Percentiles rank a stretch among this genome's conserved stretches.
phyloP scores from a whole-genome alignment of 2,113 vertebrate species.

The Anseranas semipalmata region DNA sequence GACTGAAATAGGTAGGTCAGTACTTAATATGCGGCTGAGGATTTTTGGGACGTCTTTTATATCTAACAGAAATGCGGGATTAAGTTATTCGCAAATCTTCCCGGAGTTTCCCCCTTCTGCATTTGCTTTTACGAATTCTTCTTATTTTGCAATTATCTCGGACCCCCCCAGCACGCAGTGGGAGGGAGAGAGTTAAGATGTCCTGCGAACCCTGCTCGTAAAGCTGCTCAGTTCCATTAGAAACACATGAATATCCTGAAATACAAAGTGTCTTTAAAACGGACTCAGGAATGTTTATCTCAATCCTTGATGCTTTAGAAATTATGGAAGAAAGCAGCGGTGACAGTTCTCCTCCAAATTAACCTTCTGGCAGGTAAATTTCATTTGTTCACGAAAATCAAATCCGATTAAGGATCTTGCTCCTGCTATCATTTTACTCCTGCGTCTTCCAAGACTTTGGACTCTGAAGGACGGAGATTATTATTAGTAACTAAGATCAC shows the following conservation, averaged over 20 bases:
- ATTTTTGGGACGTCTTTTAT: not conserved
- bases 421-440: not conserved
- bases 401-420: conserved; percentile 61
- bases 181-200: conserved; percentile 81
- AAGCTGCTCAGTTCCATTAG: conserved; percentile 83
- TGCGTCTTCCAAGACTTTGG: not conserved
- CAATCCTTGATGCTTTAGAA: conserved; percentile 55
- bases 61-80: not conserved
- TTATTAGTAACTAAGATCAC: conserved; percentile 29
- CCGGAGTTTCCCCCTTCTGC: not conserved
- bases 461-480: not conserved
- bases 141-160: conserved; percentile 59
- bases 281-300: conserved; percentile 70
- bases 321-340: conserved; percentile 47
- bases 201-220: conserved; percentile 77
- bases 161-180: conserved; percentile 21
- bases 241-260: conserved; percentile 83
- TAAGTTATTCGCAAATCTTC: not conserved
- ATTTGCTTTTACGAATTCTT: conserved; percentile 20
- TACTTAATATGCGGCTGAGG: too few relatives aligned
- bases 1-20: not conserved
- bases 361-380: conserved; percentile 74
- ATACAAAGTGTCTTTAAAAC: conserved; percentile 79
- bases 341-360: conserved; percentile 43
- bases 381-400: conserved; percentile 79